Evolutionary conservation across 2,888 invertebrate species (phyloP).

Genomic region (Leistus spinibarbis): DNA sequence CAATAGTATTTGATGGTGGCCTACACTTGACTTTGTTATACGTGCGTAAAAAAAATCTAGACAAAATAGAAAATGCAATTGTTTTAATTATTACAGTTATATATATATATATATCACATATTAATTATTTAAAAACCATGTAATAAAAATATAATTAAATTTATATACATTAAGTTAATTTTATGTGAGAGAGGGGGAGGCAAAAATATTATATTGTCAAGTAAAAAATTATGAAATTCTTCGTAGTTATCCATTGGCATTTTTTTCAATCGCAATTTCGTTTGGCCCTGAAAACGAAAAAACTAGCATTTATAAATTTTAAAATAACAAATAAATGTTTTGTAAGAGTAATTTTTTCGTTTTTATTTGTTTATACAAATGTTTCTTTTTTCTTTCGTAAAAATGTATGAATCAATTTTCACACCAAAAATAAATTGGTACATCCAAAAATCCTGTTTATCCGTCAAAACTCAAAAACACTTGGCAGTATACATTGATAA

Average conservation of each 20-base stretch:
- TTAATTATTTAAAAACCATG: constrained; percentile 18
- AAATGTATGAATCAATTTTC: constrained; percentile 21
- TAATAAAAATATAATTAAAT: constrained; percentile 36
- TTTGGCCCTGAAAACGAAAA: constrained; percentile 39
- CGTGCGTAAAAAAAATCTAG: constrained; percentile 12
- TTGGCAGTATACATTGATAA: constrained; percentile 28
- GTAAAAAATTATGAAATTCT: constrained; percentile 9
- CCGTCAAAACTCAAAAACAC: constrained; percentile 8
- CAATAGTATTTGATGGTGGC: no score
- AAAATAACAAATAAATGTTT: constrained; percentile 19
- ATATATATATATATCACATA: constrained; percentile 30
- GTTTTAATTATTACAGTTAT: constrained; percentile 29
- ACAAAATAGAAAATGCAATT: constrained; percentile 36
- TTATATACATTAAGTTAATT: constrained; percentile 30
- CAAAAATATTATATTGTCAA: constrained; percentile 23
- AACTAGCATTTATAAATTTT: constrained; percentile 32
- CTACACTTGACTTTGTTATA: constrained; percentile 18
- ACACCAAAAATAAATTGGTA: background rate
- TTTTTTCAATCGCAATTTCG: constrained; percentile 29
- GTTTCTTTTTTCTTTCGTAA: constrained; percentile 21
- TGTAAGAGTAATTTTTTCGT: constrained; percentile 13
- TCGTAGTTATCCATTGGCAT: constrained; percentile 20
- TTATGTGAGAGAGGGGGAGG: background rate
- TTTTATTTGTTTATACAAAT: constrained; percentile 32
- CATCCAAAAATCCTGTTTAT: background rate